A percentile compares a stretch with the other conserved stretches of the same genome.
phyloP scores from a whole-genome alignment of 2,888 invertebrate genomes.

The Tiliacea citrago region DNA sequence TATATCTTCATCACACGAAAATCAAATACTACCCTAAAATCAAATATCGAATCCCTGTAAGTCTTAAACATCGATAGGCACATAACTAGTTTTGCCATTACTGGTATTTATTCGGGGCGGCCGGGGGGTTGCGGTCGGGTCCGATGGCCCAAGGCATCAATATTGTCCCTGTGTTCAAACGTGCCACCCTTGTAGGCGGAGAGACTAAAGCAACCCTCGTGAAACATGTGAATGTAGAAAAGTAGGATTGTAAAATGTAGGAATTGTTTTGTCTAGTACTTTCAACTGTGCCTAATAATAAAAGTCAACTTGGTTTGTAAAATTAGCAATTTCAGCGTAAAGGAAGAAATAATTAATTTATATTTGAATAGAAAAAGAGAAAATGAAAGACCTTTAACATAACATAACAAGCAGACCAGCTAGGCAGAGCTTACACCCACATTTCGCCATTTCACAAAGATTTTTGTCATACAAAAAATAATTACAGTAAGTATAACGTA shows the following conservation, averaged over 20 bases:
- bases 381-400: not conserved
- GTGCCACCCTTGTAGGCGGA: slow-evolving; percentile 45
- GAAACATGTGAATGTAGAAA: slow-evolving; percentile 8
- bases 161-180: slow-evolving; percentile 73
- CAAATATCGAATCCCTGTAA: slow-evolving; percentile 21
- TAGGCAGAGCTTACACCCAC: not conserved
- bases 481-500: not conserved
- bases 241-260: slow-evolving; percentile 1
- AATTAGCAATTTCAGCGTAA: not conserved
- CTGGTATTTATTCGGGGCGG: slow-evolving; percentile 64
- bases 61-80: slow-evolving; percentile 53
- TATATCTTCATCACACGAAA: slow-evolving; percentile 18
- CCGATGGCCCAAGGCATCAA: slow-evolving; percentile 78
- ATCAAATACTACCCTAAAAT: slow-evolving; percentile 42
- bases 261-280: slow-evolving; percentile 5
- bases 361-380: not conserved
- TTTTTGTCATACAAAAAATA: not conserved
- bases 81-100: slow-evolving; percentile 69
- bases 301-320: not conserved
- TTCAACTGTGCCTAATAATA: not conserved
- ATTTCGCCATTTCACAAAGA: not conserved
- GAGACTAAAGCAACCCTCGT: slow-evolving; percentile 20
- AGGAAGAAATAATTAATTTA: not conserved
- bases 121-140: slow-evolving; percentile 63
- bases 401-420: not conserved